Percentiles rank a stretch among this genome's conserved stretches.
Conservation (phyloP, 1,140 invertebrate genomes). For the Hylyphantes graminicola region DNA sequence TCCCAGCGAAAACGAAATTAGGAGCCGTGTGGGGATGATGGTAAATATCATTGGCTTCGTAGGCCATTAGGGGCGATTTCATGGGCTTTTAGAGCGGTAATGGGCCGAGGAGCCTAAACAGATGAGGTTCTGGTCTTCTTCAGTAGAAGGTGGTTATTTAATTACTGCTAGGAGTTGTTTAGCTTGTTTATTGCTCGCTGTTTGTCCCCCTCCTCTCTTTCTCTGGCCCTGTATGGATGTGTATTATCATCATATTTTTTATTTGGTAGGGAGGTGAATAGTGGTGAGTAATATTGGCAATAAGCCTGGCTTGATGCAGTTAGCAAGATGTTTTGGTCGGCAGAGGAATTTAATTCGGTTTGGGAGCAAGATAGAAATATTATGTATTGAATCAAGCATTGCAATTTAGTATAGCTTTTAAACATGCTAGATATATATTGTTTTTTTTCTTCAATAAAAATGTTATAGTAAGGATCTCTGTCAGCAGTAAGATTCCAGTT, state of each 20-base stretch:
- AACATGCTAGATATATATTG: too few species aligned
- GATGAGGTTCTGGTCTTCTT: slow-evolving; percentile 55
- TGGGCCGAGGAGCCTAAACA: slow-evolving; percentile 55
- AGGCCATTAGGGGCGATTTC: slow-evolving; percentile 55
- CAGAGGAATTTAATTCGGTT: too few species aligned
- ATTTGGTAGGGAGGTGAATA: not conserved
- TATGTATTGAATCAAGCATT: too few species aligned
- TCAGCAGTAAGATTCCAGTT: too few species aligned
- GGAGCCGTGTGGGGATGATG: slow-evolving; percentile 36
- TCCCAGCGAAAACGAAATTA: slow-evolving; percentile 55
- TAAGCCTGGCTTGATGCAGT: not conserved
- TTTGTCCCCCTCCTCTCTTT: slow-evolving; percentile 11
- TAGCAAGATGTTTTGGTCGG: not conserved
- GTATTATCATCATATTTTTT: not conserved
- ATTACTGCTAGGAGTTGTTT: slow-evolving; percentile 40
- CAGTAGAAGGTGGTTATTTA: slow-evolving; percentile 56
- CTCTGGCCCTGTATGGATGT: not conserved
- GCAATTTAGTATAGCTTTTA: too few species aligned
- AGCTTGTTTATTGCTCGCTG: slow-evolving; percentile 22
- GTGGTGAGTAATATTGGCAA: slow-evolving; percentile 30
- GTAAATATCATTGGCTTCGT: slow-evolving; percentile 51
- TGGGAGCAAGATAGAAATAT: too few species aligned
- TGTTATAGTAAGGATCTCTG: too few species aligned
- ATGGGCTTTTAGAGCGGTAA: slow-evolving; percentile 58
- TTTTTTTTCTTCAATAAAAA: too few species aligned